Evolutionary conservation across 2,888 invertebrate species (phyloP), one percentile per base, ranked within the genome.

Genomic region (Pollenia labialis): DNA sequence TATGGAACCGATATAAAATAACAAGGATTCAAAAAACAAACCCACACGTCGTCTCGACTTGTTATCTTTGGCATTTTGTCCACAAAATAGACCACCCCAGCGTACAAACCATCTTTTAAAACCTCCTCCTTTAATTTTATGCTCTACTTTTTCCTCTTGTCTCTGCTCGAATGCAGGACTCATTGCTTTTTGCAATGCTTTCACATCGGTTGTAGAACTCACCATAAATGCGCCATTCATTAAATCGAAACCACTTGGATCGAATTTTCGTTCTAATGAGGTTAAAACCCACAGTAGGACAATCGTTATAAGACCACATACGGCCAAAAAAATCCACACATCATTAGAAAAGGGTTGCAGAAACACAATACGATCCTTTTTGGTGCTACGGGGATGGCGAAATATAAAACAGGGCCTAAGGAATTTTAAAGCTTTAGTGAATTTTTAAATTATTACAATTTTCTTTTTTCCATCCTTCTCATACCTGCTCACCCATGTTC

Each of bases 401-500:
- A 96, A 95, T 84, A 96, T 95, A 90, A 96, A 95, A 64, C 94
- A 94, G 2, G 95, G 95, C 85, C 96, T 96, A 87, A 8, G 14
- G 16, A 66, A 74, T 40, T n/a, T 48, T 23, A 71, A 50, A 64
- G 9, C 32, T 32, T 32, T 32, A 32, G 32, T 32, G 6, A 0
- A 32, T 32, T 32, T 32, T 32, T 32, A 32, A 32, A 32, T 32
- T 18, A 48, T 16, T 4, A 16, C 9, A n/a, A 18, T 48, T 32
- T 40, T 3, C 14, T 10, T 64, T 2, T n/a, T 56, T 44, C 10
- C 8, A 11, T 23, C 9, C 8, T 42, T n/a, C n/a, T 42, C 18
- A 90, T 92, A 95, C 96, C 94, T 95, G 77, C 95, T 94, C 87
- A 94, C 93, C 95, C 95, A 96, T 16, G 95, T 95, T 88, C 95